phyloP scores from a whole-genome alignment of 2,888 invertebrate species.

The Punctoribates punctum region DNA sequence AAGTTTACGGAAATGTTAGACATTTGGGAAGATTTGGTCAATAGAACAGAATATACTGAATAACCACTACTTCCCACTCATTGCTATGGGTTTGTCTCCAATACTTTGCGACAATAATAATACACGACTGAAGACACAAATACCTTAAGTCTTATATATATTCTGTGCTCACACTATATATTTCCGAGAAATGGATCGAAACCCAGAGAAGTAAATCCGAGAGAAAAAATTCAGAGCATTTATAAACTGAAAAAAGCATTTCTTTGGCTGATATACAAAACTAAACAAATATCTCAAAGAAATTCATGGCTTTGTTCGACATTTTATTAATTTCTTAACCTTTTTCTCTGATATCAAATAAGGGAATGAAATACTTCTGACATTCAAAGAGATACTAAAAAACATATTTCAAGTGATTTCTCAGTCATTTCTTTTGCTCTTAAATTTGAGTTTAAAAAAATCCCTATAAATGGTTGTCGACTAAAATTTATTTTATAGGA shows the following conservation, averaged over 20 bases:
- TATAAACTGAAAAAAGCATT: not conserved
- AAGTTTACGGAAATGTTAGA: constrained; percentile 20
- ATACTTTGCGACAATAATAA: not conserved
- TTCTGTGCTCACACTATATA: not conserved
- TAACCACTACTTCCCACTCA: too few relatives aligned
- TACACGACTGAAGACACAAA: not conserved
- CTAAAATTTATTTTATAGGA: too few relatives aligned
- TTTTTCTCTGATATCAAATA: not conserved
- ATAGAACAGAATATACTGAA: not conserved
- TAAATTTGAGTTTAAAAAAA: too few relatives aligned
- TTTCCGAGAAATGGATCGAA: not conserved
- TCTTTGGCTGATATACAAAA: not conserved
- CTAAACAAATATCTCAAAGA: not conserved
- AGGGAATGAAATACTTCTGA: too few relatives aligned
- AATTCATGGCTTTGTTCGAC: not conserved
- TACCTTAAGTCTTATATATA: not conserved
- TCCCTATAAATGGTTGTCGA: too few relatives aligned
- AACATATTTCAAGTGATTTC: too few relatives aligned
- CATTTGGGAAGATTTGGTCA: constrained; percentile 6
- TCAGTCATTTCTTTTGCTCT: too few relatives aligned
- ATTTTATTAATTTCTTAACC: not conserved
- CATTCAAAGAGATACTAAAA: too few relatives aligned
- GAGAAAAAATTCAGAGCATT: not conserved
- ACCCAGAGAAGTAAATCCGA: not conserved
- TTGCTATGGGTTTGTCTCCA: not conserved